Percentiles rank a stretch among this genome's conserved stretches.
These are phyloP conservation scores for Habrosyne pyritoides DNA, from an alignment of 2,888 invertebrate species.

Conservation along the genomic window DNA sequence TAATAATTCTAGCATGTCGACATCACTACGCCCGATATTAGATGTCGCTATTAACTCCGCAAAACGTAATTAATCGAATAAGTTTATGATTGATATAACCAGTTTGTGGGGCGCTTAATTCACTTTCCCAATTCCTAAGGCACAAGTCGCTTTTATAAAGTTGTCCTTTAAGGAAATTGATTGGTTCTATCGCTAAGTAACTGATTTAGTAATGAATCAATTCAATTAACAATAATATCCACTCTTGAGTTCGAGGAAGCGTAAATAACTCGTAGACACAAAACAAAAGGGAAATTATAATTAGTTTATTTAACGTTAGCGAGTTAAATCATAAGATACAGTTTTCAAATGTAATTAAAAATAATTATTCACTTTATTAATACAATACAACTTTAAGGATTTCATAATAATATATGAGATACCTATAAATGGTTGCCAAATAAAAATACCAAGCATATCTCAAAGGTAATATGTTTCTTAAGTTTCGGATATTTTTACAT, in stretches of 20 bases:
- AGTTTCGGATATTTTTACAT: too few relatives aligned
- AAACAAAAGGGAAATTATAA: constrained; percentile 50
- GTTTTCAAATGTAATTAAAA: neutral
- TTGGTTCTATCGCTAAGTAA: constrained; percentile 68
- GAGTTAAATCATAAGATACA: neutral
- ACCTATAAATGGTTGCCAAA: too few relatives aligned
- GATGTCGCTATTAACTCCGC: constrained; percentile 84
- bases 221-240: constrained; percentile 58
- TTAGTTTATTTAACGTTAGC: constrained; percentile 1
- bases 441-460: too few relatives aligned
- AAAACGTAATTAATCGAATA: constrained; percentile 84
- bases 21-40: constrained; percentile 74
- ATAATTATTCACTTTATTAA: too few relatives aligned
- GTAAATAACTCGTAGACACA: constrained; percentile 53
- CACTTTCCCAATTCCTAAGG: constrained; percentile 79
- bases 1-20: constrained; percentile 15
- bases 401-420: too few relatives aligned
- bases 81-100: constrained; percentile 84
- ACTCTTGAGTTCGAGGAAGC: constrained; percentile 46
- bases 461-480: too few relatives aligned
- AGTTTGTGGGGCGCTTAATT: constrained; percentile 82
- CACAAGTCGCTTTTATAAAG: constrained; percentile 73
- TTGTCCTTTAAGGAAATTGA: constrained; percentile 79
- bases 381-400: too few relatives aligned
- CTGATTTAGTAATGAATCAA: constrained; percentile 69